These are phyloP conservation scores for Caenorhabditis sp. DNA, from an alignment of 2,888 invertebrate species.

Conservation along the genomic window DNA sequence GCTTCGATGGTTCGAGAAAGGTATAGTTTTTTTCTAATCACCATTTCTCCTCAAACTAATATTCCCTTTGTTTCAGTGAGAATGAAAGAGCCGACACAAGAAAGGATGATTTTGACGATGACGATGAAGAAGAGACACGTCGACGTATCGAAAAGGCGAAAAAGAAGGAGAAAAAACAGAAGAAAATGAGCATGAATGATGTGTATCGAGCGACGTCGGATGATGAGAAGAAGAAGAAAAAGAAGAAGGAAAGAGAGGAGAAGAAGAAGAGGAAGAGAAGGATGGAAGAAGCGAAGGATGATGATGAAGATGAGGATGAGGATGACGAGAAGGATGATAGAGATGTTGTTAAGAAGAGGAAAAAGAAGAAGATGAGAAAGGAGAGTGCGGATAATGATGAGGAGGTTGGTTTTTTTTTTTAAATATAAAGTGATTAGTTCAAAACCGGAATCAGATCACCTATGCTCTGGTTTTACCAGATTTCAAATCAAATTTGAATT, in stretches of 20 bases:
- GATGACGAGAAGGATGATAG: not conserved
- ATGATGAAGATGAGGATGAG: not conserved
- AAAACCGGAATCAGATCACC: no score
- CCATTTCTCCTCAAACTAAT: no score
- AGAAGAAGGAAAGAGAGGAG: not conserved
- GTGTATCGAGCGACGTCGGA: not conserved
- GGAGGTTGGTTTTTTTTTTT: no score
- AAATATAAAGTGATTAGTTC: no score
- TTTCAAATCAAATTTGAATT: slow-evolving; percentile 10
- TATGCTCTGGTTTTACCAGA: no score
- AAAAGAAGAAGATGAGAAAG: slow-evolving; percentile 1
- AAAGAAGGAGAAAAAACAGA: slow-evolving; percentile 1
- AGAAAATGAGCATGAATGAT: not conserved
- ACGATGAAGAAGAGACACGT: slow-evolving; percentile 4
- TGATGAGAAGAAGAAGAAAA: not conserved
- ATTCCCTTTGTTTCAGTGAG: not conserved
- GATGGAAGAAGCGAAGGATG: not conserved
- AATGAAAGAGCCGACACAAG: slow-evolving; percentile 9
- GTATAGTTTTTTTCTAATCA: not conserved
- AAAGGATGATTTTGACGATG: slow-evolving; percentile 22
- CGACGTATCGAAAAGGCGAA: not conserved
- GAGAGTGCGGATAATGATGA: not conserved
- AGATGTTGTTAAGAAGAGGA: not conserved
- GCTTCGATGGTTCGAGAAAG: not conserved
- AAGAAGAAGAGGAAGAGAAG: not conserved